Base-by-base conservation (phyloP, 2,888 invertebrate genomes). In the Autographa pulchrina region DNA sequence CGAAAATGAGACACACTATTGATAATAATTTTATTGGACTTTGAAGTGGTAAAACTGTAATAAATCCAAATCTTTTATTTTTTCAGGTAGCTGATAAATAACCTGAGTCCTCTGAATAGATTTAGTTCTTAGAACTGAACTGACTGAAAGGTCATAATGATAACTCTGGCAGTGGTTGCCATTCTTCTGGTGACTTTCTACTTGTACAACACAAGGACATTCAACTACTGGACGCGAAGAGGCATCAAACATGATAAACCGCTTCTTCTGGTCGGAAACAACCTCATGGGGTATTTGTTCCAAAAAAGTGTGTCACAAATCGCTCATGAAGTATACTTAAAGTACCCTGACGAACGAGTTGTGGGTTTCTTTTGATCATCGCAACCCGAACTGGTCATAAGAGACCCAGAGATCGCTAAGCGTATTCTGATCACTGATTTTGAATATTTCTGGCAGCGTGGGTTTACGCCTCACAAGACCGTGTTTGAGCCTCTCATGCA, bases 321-420 rank as follows among this genome's bases (percentile, higher is more conserved):
- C 13, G 74, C 68, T 0, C 43, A 68, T 7, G 76, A 84, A 6
- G 5, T 87, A 11, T 91, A 90, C 70, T 74, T 78, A 25, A 86
- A 81, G 41, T 90, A 85, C 68, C 84, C 87, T 0, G 62, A 85
- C 4, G 91, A 91, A 65, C 86, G 81, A 82, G 86, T 89, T 0
- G 84, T 90, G 0, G 91, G 91, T 5, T 88, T 86, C 70, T 90
- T 80, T 48, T 75, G 86, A 56, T 86, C 88, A 2, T 64, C 72
- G 0, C 78, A 80, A 0, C 90, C 90, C 0, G 87, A 87, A 38
- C 74, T 91, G 8, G 62, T 91, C 5, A 82, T 91, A 9, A 77
- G 87, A 68, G 91, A 91, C 70, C 88, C 86, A 0, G 88, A 88
- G 4, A 82, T 92, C 11, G 81, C 77, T 0, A 87, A 84, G 62